A percentile compares a stretch with the other conserved stretches of the same genome.
phyloP scores from a whole-genome alignment of 2,113 vertebrate genomes.

The Tretioscincus oriximinensis region DNA sequence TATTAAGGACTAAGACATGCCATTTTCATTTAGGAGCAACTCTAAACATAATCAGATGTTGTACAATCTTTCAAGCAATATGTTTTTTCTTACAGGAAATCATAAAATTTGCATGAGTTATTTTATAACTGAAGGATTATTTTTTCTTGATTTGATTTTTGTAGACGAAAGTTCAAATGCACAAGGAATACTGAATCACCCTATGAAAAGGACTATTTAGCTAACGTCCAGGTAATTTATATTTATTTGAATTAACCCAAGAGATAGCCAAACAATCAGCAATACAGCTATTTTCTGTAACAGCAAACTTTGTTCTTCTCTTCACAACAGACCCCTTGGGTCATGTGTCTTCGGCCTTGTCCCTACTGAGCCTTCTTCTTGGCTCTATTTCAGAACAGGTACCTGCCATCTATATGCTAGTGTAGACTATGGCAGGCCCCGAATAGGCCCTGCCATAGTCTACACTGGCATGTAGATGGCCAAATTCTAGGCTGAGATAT shows the following conservation, averaged over 20 bases:
- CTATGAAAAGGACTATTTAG: background rate
- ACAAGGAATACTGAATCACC: background rate
- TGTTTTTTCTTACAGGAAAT: background rate
- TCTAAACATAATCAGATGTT: background rate
- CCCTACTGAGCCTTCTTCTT: too few relatives aligned
- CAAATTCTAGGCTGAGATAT: too few relatives aligned
- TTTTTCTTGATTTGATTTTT: background rate
- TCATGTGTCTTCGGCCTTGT: too few relatives aligned
- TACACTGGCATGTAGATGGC: too few relatives aligned
- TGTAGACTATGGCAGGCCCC: too few relatives aligned
- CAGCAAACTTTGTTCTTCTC: background rate
- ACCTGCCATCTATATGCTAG: too few relatives aligned
- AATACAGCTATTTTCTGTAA: background rate
- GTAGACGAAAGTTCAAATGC: background rate
- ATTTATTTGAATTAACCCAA: background rate
- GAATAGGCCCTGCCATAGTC: too few relatives aligned
- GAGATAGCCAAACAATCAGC: background rate
- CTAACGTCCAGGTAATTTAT: background rate
- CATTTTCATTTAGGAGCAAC: background rate
- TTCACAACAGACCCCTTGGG: too few relatives aligned
- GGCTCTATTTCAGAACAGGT: too few relatives aligned
- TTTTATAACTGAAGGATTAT: background rate
- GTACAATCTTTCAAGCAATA: background rate
- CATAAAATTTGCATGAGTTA: fast-evolving
- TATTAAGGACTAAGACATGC: background rate